Base-by-base conservation (phyloP, 2,113 vertebrate genomes). In the Piprites chloris region DNA sequence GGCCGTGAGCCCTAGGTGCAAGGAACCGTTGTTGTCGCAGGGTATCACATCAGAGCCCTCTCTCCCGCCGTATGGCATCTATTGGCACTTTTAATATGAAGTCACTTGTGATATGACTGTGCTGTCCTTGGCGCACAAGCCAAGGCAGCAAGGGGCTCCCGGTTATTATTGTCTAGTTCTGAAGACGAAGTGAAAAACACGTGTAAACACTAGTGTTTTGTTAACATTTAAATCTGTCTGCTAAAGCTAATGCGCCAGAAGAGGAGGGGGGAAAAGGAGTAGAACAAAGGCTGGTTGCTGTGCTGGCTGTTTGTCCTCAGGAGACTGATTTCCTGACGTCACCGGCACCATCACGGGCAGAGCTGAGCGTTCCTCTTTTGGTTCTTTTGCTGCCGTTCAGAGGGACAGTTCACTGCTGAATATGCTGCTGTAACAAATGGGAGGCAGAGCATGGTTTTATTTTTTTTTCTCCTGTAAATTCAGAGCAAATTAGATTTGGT, bases 401-500 rank as follows among this genome's bases (percentile, higher is more conserved):
- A 78, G 47, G 2, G 3, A 81, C 52, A n/a, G 53, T 21, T 91
- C 84, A 12, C 58, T 62, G 33, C 61, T 92, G 52, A 4, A 74
- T 71, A 80, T 7, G 4, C 55, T 92, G 75, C 68, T 77, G 21
- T 24, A 88, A 67, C 77, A 91, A 93, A 93, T 20, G 39, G 42
- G 14, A 89, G 47, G 39, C 81, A 71, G 39, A 86, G 50, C 16
- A 41, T 28, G 50, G 50, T 28, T 55, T 72, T 35, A 26, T 23
- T 44, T 62, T 74, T 62, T 74, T 56, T 39, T 23, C 46, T 69
- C n/a, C 77, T 75, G 72, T 66, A 93, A 97, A 95, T 82, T 83
- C 63, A 72, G 74, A 88, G 78, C 67, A 95, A 95, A 96, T 97
- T 95, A 91, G 84, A 94, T 95, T 93, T 90, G 85, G 73, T 82